Evolutionary conservation across 2,888 invertebrate genomes (phyloP), one percentile per base, ranked within the genome.

Genomic region (Lasioglossum morio): DNA sequence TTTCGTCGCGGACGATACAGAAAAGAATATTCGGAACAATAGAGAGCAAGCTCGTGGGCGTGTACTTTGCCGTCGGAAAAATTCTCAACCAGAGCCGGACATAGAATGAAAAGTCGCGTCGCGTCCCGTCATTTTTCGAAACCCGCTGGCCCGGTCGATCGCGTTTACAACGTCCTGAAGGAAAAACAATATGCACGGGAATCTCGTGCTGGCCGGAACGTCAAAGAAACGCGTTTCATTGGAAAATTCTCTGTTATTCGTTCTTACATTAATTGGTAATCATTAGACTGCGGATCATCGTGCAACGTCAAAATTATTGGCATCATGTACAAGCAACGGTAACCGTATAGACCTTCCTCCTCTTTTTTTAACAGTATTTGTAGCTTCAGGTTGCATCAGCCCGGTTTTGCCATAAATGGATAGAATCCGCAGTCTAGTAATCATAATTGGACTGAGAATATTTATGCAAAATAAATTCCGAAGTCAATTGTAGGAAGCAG

Each of bases 11-110:
- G 69, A 78, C 86, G 88, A 89, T 90, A 91, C 86, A 88, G 88
- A 88, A 82, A 89, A 86, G 87, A 89, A 89, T 90, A 89, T 89
- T 87, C 86, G 87, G 88, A 79, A 92, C 92, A 91, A 91, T 92
- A 72, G 86, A 76, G 79, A 82, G 80, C 85, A 76, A 80, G 86
- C 88, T 90, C 82, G 88, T 86, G 87, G 85, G 88, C 87, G 85
- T 84, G 86, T 85, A 76, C 81, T 80, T 83, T 83, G 83, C 78
- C 77, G 79, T 79, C 77, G 72, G 81, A 88, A 86, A 87, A 88
- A 85, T 87, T 82, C 79, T 87, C 88, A 82, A 87, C 87, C 89
- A 81, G 86, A 77, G 85, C 89, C 88, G 90, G 78, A 84, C 85
- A 78, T 74, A 84, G 83, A 77, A 88, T 82, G 86, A 83, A 85